A percentile compares a stretch with the other conserved stretches of the same genome.
Conservation (phyloP, 2,888 invertebrate species). For the Electrophaes corylata region DNA sequence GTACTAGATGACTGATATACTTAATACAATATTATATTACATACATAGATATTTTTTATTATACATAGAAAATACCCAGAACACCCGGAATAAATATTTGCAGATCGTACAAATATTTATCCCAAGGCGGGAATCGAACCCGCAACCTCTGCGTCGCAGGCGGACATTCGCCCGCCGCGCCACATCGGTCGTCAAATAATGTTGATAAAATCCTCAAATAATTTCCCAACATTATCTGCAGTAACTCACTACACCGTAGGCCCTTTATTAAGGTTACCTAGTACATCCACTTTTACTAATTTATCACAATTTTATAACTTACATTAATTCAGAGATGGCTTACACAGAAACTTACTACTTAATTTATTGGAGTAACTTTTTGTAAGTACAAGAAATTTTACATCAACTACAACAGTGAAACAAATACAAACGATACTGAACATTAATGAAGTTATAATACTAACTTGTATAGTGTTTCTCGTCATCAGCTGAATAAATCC, state of each 20-base stretch:
- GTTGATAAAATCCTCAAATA: neutral
- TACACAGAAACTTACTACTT: neutral
- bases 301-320: constrained; percentile 1
- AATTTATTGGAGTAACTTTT: constrained; percentile 6
- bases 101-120: too few species aligned
- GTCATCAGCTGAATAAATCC: too few species aligned
- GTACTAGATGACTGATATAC: too few species aligned
- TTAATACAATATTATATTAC: too few species aligned
- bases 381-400: neutral
- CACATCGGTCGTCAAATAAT: neutral
- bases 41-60: too few species aligned
- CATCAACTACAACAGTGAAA: neutral
- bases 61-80: too few species aligned
- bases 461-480: too few species aligned
- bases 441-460: too few species aligned
- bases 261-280: neutral
- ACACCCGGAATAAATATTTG: too few species aligned
- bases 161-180: too few species aligned
- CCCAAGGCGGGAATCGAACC: too few species aligned
- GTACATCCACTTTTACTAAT: constrained; percentile 3
- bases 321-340: constrained; percentile 9
- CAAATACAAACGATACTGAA: neutral
- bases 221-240: neutral
- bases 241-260: neutral
- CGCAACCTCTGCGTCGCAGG: too few species aligned